Conservation (phyloP, 2,888 invertebrate species). For the Cheilosia vernalis region DNA sequence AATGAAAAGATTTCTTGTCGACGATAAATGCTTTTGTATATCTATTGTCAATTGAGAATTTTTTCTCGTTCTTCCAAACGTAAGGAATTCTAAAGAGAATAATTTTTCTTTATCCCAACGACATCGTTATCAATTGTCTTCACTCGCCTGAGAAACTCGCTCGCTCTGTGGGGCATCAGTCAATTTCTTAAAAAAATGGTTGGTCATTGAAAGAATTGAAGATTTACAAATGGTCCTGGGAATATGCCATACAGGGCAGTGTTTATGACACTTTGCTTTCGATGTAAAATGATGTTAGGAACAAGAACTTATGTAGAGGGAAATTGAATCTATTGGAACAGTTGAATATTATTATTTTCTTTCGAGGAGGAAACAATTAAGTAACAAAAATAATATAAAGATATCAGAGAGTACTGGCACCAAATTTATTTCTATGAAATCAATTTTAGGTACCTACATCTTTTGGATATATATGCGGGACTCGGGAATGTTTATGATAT, state of each 20-base stretch:
- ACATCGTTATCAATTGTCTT: slow-evolving; percentile 31
- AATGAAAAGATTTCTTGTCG: slow-evolving; percentile 43
- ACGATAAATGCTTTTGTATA: slow-evolving; percentile 38
- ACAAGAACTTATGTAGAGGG: slow-evolving; percentile 23
- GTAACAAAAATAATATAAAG: too few relatives aligned
- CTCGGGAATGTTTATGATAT: too few relatives aligned
- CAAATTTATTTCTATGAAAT: too few relatives aligned
- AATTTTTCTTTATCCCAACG: slow-evolving; percentile 3
- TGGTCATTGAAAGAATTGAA: slow-evolving; percentile 42
- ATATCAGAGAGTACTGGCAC: too few relatives aligned
- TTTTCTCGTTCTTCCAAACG: neutral
- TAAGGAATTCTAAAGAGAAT: slow-evolving; percentile 14
- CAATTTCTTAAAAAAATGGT: slow-evolving; percentile 23
- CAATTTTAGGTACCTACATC: too few relatives aligned
- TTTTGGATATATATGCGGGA: too few relatives aligned
- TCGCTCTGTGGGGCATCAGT: slow-evolving; percentile 9
- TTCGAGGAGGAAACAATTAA: too few relatives aligned
- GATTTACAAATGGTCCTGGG: slow-evolving; percentile 11
- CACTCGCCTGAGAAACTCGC: slow-evolving; percentile 10
- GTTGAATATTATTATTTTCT: neutral
- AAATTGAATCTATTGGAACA: slow-evolving; percentile 21
- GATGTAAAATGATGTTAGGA: slow-evolving; percentile 1
- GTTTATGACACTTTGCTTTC: slow-evolving; percentile 21
- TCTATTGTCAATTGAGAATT: neutral
- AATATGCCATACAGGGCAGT: neutral